Evolutionary conservation across 2,888 invertebrate species (phyloP).

Genomic region (Sympetrum striolatum): DNA sequence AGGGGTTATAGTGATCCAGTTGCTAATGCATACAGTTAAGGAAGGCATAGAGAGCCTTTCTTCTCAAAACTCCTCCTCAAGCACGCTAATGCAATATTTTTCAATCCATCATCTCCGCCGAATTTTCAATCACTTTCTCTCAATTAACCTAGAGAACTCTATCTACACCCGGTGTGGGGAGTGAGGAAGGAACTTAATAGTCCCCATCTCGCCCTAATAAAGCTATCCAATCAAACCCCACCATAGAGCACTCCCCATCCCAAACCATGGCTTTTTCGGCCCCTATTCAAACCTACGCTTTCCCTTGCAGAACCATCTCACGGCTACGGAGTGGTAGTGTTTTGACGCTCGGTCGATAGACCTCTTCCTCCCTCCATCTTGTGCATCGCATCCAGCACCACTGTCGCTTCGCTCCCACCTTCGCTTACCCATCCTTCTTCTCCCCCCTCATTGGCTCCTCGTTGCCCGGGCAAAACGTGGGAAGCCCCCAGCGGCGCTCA

Average conservation of each 20-base stretch:
- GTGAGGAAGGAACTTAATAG: no score
- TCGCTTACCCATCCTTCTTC: neutral
- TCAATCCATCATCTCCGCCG: no score
- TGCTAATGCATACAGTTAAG: no score
- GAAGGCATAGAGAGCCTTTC: no score
- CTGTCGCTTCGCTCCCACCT: neutral
- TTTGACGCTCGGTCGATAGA: slow-evolving; percentile 35
- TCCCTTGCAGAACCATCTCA: slow-evolving; percentile 19
- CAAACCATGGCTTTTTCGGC: neutral
- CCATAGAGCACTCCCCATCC: neutral
- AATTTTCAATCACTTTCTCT: no score
- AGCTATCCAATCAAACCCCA: no score
- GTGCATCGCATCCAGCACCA: neutral
- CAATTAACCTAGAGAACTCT: no score
- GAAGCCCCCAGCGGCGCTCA: slow-evolving; percentile 19
- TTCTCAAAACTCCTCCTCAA: no score
- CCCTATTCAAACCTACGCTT: neutral
- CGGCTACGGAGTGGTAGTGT: slow-evolving; percentile 10
- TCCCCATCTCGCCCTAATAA: no score
- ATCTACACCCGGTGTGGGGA: no score
- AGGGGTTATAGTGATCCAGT: no score
- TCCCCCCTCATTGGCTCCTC: neutral
- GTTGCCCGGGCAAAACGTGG: slow-evolving; percentile 38
- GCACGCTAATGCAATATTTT: no score
- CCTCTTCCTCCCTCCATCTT: neutral